Conservation (phyloP, 1,140 invertebrate genomes). For the Nylanderia fulva region DNA sequence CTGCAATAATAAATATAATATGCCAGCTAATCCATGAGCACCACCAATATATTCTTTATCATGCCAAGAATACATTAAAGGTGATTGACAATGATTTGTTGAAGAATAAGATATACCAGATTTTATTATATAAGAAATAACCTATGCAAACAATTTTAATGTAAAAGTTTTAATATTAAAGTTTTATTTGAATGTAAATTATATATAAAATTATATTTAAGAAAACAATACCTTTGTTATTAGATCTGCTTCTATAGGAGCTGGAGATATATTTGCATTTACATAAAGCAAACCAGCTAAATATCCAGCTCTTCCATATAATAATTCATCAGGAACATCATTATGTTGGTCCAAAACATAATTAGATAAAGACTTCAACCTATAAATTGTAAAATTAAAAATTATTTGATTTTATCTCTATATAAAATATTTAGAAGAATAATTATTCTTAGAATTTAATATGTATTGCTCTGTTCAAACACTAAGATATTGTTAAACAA, state of each 20-base stretch:
- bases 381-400: constrained; percentile 73
- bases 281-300: constrained; percentile 92
- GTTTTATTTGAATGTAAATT: constrained; percentile 6
- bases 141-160: constrained; percentile 82
- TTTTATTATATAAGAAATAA: constrained; percentile 88
- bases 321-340: constrained; percentile 91
- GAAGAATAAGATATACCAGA: constrained; percentile 88
- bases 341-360: constrained; percentile 84
- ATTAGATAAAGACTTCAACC: constrained; percentile 86
- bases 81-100: constrained; percentile 85
- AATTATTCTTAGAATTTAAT: background rate
- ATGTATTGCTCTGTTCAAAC: too few species aligned
- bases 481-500: too few species aligned
- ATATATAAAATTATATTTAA: too few species aligned
- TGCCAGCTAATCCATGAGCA: constrained; percentile 95
- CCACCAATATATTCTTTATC: constrained; percentile 94
- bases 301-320: constrained; percentile 95
- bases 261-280: constrained; percentile 87
- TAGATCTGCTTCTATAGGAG: constrained; percentile 83
- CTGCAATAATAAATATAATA: constrained; percentile 93
- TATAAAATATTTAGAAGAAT: background rate
- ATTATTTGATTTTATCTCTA: constrained; percentile 23
- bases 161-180: constrained; percentile 16
- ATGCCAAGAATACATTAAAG: constrained; percentile 95
- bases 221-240: constrained; percentile 84